Evolutionary conservation across 1,140 invertebrate species (phyloP), one percentile per base, ranked within the genome.

Genomic region (Calliphora vicina): DNA sequence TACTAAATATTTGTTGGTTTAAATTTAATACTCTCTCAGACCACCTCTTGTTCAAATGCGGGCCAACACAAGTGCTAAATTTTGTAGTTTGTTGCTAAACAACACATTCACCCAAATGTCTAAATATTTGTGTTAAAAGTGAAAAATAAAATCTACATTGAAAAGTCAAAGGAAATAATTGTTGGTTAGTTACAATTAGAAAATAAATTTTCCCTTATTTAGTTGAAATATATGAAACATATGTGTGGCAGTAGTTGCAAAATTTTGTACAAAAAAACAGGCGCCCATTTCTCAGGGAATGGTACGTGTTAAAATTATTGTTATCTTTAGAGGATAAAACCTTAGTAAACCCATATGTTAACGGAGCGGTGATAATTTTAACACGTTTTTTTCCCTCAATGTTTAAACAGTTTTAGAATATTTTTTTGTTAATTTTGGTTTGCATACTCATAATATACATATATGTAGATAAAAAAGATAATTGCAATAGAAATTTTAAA

Each of bases 331-430:
- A 57, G 50, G 50, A 57, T 57, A 57, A 57, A 57, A 57, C 50
- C 50, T 57, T 57, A 57, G 50, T n/a, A 57, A 57, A 57, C 50
- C 50, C 50, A 57, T 57, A 57, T 57, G 50, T 57, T 57, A 57
- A 57, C 50, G n/a, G 50, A 57, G 50, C 50, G 50, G 50, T 57
- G 50, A 57, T 57, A 57, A 57, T 57, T 57, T 57, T 57, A 57
- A 57, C 50, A 57, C n/a, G 50, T 57, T 57, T 35, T 35, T 8
- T 35, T 35, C 29, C n/a, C 8, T 2, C 29, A 8, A 35, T 35
- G 8, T 35, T 35, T 35, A 35, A 35, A 35, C 29, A 35, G 8
- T 35, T 35, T 8, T 35, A 8, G 29, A 35, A 35, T 35, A 35
- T 35, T 35, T 4, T 4, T 8, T n/a, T n/a, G n/a, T 4, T 35